These are phyloP conservation scores for Rhinolophus ferrumequinum DNA, from an alignment of 2,113 vertebrate species.

Conservation along the genomic window DNA sequence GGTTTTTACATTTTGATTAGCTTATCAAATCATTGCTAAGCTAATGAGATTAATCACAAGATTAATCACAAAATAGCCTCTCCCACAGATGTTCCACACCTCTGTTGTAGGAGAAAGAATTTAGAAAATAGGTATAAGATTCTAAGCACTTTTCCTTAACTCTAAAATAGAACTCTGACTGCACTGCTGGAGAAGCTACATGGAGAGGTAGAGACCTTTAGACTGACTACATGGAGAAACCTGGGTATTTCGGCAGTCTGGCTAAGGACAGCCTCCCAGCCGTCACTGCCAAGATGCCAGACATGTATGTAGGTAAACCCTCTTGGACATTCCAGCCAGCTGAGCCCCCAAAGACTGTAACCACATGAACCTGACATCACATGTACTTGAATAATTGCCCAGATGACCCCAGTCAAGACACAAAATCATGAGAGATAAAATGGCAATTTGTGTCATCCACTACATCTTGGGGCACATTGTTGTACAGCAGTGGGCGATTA, in stretches of 20 bases:
- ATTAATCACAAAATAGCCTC: not conserved
- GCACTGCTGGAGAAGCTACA: not conserved
- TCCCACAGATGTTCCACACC: not conserved
- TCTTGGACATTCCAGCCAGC: not conserved
- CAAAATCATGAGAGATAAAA: not conserved
- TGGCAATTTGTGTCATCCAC: not conserved
- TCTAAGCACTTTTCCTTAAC: not conserved
- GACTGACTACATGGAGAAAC: not conserved
- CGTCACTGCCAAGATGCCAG: not conserved
- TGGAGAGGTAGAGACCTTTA: not conserved
- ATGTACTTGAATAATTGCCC: not conserved
- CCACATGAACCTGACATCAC: not conserved
- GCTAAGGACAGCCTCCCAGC: not conserved
- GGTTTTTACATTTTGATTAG: not conserved
- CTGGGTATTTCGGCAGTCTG: not conserved
- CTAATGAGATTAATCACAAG: no score
- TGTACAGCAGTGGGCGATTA: not conserved
- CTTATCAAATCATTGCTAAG: not conserved
- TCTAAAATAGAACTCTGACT: constrained; percentile 22
- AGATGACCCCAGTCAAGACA: not conserved
- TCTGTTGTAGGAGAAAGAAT: not conserved
- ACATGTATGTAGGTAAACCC: not conserved
- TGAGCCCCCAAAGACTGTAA: not conserved
- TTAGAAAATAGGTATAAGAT: not conserved
- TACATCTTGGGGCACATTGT: not conserved